Evolutionary conservation across 2,113 vertebrate genomes (phyloP).

Genomic region (Dipodomys spectabilis): DNA sequence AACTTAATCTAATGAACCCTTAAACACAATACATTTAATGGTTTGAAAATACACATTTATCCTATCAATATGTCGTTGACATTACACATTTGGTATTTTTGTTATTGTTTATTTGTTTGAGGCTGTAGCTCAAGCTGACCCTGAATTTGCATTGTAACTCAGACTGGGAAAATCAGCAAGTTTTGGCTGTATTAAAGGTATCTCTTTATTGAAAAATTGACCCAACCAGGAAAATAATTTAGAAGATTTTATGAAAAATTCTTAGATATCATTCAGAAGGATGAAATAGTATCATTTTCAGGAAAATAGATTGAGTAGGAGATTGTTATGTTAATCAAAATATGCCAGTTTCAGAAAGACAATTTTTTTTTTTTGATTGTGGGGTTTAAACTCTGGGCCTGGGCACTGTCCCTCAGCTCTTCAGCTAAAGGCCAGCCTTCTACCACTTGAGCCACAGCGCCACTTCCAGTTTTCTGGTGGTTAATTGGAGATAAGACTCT

Average conservation of each 20-base stretch:
- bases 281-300: background rate
- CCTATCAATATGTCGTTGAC: background rate
- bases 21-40: background rate
- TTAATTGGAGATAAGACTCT: too few relatives aligned
- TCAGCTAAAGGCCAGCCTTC: too few relatives aligned
- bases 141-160: too few relatives aligned
- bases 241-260: conserved; percentile 14
- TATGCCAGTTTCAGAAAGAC: background rate
- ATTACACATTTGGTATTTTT: background rate
- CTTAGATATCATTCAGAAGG: background rate
- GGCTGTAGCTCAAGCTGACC: too few relatives aligned
- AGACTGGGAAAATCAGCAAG: background rate
- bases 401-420: too few relatives aligned
- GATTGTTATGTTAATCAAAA: background rate
- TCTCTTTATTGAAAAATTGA: background rate
- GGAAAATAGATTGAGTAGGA: background rate
- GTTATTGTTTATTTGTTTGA: too few relatives aligned
- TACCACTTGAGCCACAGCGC: too few relatives aligned
- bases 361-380: background rate
- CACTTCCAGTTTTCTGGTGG: too few relatives aligned
- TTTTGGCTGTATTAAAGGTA: background rate
- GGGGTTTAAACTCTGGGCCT: too few relatives aligned
- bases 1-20: background rate
- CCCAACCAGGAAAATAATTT: background rate
- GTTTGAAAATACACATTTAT: conserved; percentile 31